A percentile compares a stretch with the other conserved stretches of the same genome.
Evolutionary conservation across 2,113 vertebrate genomes (phyloP).

Genomic region (Mus musculus): DNA sequence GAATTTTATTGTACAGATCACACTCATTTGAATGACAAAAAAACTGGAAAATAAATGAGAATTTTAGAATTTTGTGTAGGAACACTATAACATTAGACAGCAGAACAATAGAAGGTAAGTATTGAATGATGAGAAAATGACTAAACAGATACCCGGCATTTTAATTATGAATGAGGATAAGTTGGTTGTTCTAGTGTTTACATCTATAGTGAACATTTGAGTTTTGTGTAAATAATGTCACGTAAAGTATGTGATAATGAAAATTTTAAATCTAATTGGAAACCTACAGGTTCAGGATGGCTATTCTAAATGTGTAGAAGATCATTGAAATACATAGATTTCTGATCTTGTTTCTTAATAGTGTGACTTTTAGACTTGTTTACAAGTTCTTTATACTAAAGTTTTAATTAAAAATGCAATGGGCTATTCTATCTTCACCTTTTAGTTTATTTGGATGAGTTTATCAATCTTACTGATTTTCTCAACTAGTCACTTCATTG

Average conservation of each 20-base stretch:
- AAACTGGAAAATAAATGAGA: neutral
- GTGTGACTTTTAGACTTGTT: neutral
- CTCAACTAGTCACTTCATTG: neutral
- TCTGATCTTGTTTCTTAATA: neutral
- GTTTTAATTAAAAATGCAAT: neutral
- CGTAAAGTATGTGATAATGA: neutral
- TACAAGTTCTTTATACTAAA: neutral
- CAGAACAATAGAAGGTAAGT: neutral
- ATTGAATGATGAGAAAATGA: neutral
- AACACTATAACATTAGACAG: too few relatives aligned
- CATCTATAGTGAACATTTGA: neutral
- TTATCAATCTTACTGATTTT: neutral
- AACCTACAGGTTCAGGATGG: neutral
- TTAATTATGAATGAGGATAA: too few relatives aligned
- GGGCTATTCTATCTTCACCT: neutral
- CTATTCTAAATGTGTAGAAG: neutral
- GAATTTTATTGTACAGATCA: neutral
- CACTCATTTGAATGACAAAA: neutral
- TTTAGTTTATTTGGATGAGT: neutral
- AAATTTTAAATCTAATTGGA: neutral
- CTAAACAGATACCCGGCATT: rapidly evolving
- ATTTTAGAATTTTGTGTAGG: neutral
- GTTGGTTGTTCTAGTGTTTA: neutral
- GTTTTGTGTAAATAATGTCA: neutral
- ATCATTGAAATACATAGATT: neutral